Evolutionary conservation across 1,140 invertebrate species (phyloP).

Genomic region (Drosophila arawakana): DNA sequence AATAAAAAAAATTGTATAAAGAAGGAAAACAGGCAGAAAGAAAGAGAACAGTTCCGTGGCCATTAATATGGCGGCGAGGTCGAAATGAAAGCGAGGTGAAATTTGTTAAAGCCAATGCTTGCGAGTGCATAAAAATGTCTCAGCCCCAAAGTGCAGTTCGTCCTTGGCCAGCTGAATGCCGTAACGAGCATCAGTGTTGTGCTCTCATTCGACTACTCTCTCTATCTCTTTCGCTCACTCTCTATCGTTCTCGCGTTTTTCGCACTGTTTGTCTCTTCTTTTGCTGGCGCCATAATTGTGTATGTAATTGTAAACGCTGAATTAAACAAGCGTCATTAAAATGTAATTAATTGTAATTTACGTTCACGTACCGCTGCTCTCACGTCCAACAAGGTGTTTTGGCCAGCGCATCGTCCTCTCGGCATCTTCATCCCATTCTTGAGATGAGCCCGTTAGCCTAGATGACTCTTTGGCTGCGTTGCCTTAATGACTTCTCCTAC

Average conservation of each 20-base stretch:
- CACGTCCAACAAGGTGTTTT: constrained; percentile 65
- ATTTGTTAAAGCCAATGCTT: constrained; percentile 75
- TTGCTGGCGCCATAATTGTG: constrained; percentile 69
- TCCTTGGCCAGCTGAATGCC: constrained; percentile 50
- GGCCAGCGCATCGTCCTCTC: constrained; percentile 7
- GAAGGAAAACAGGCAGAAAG: no score
- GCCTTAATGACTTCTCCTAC: constrained; percentile 39
- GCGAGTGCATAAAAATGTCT: constrained; percentile 73
- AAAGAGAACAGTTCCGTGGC: constrained; percentile 20
- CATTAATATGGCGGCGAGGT: constrained; percentile 63
- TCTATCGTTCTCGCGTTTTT: constrained; percentile 9
- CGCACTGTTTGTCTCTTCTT: constrained; percentile 12
- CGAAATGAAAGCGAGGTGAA: constrained; percentile 42
- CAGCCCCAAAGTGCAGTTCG: constrained; percentile 40
- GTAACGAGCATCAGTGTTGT: constrained; percentile 65
- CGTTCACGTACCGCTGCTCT: constrained; percentile 62
- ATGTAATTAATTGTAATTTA: constrained; percentile 84
- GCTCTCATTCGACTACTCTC: constrained; percentile 33
- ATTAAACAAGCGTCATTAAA: constrained; percentile 84
- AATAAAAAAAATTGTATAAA: no score
- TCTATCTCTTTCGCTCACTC: neutral
- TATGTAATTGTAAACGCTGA: constrained; percentile 83
- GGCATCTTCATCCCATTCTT: constrained; percentile 44
- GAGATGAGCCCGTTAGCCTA: constrained; percentile 53
- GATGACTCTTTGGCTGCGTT: constrained; percentile 11